Conservation (phyloP, 2,888 invertebrate species). For the Unio delphinus region DNA sequence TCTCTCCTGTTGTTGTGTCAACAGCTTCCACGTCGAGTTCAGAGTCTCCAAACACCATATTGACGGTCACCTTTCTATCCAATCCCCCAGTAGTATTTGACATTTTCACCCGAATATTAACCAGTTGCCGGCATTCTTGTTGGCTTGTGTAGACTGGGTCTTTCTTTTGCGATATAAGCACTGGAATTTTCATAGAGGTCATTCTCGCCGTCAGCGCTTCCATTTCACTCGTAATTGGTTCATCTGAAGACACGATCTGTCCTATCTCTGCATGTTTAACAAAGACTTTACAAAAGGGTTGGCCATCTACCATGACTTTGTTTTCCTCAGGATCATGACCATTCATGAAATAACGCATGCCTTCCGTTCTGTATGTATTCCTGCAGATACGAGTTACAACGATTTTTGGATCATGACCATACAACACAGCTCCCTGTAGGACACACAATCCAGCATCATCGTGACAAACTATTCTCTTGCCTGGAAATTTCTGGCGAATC, state of each 20-base stretch:
- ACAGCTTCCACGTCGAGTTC: conserved; percentile 14
- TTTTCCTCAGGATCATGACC: conserved; percentile 10
- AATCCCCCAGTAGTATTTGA: conserved; percentile 14
- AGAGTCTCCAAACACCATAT: conserved; percentile 16
- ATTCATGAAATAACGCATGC: conserved; percentile 10
- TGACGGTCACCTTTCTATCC: conserved; percentile 16
- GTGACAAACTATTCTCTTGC: conserved; percentile 7
- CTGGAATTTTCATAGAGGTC: conserved; percentile 15
- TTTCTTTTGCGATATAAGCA: conserved; percentile 9
- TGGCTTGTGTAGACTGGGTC: conserved; percentile 12
- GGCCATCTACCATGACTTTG: conserved; percentile 5
- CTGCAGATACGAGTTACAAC: conserved; percentile 12
- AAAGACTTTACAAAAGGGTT: conserved; percentile 20
- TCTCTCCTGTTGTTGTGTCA: conserved; percentile 9
- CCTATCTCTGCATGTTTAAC: conserved; percentile 9
- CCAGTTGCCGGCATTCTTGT: conserved; percentile 10
- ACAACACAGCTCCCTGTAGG: conserved; percentile 17
- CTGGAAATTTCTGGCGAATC: conserved; percentile 4
- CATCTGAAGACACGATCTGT: conserved; percentile 8
- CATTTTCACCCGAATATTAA: conserved; percentile 18
- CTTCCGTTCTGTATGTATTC: conserved; percentile 13
- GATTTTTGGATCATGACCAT: conserved; percentile 13
- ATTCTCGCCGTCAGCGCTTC: conserved; percentile 12
- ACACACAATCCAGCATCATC: conserved; percentile 17
- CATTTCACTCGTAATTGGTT: conserved; percentile 10